phyloP scores from a whole-genome alignment of 2,113 vertebrate genomes.

The Tyrannus savana region DNA sequence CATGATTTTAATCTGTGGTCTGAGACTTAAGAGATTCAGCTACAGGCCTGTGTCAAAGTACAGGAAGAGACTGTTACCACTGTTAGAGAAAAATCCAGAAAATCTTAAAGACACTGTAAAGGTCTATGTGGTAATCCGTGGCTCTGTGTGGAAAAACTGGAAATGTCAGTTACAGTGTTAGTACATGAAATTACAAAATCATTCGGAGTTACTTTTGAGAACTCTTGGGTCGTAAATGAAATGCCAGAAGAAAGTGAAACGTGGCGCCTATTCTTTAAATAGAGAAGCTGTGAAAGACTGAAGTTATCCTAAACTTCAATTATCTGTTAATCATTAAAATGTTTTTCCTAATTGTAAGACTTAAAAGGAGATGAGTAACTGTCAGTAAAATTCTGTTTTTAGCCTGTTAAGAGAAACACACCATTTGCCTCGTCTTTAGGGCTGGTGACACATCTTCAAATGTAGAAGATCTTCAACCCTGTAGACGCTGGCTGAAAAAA shows the following conservation, averaged over 20 bases:
- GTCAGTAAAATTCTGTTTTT: not conserved
- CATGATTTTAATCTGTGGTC: not conserved
- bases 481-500: accelerated
- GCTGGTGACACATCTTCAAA: not conserved
- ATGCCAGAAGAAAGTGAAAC: not conserved
- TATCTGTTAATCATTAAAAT: not conserved
- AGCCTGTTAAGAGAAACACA: not conserved
- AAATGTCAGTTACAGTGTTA: not conserved
- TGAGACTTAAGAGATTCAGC: not conserved
- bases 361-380: not conserved
- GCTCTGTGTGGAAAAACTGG: not conserved
- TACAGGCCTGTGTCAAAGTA: not conserved
- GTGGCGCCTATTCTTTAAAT: accelerated
- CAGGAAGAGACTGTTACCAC: not conserved
- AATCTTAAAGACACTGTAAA: not conserved
- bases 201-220: not conserved
- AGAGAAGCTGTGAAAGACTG: not conserved
- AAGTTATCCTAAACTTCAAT: not conserved
- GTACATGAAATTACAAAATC: not conserved
- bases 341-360: not conserved
- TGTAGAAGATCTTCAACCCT: not conserved
- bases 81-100: not conserved
- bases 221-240: not conserved
- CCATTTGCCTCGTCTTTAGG: not conserved
- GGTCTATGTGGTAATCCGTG: accelerated